A percentile compares a stretch with the other conserved stretches of the same genome.
phyloP scores from a whole-genome alignment of 2,888 invertebrate genomes.

The Patella caerulea region DNA sequence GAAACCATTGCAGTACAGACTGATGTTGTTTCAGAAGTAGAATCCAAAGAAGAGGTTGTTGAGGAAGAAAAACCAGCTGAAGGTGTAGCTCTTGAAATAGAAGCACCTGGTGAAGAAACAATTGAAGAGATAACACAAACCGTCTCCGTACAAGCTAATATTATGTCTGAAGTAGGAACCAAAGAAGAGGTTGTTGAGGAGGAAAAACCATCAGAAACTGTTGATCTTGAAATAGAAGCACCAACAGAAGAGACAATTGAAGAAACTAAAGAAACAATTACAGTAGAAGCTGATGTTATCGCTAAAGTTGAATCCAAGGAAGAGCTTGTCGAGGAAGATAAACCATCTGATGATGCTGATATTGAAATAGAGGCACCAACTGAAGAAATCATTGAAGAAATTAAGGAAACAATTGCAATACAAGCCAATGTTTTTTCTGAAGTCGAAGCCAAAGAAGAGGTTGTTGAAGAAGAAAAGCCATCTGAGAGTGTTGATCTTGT shows the following conservation, averaged over 20 bases:
- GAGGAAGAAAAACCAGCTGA: constrained; percentile 19
- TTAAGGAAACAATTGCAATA: constrained; percentile 28
- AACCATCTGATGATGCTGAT: constrained; percentile 24
- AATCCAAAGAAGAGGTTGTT: constrained; percentile 23
- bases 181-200: constrained; percentile 41
- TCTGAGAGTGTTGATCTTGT: constrained; percentile 28
- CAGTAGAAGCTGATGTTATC: constrained; percentile 39
- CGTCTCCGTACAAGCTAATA: constrained; percentile 21
- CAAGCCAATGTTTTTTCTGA: constrained; percentile 33
- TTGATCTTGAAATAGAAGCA: constrained; percentile 37
- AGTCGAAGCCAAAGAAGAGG: constrained; percentile 32
- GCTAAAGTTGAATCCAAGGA: constrained; percentile 40
- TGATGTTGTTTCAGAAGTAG: constrained; percentile 23
- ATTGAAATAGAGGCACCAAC: constrained; percentile 36
- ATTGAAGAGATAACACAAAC: constrained; percentile 27
- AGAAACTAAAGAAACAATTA: constrained; percentile 26
- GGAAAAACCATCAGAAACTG: constrained; percentile 33
- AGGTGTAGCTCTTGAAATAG: constrained; percentile 30
- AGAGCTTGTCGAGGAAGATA: constrained; percentile 16
- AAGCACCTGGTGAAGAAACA: constrained; percentile 39
- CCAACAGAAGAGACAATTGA: constrained; percentile 36
- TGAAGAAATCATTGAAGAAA: constrained; percentile 37
- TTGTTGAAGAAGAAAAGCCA: constrained; percentile 17
- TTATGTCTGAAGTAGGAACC: constrained; percentile 31
- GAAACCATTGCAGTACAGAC: constrained; percentile 30